phyloP scores from a whole-genome alignment of 2,113 vertebrate species.

The Peromyscus maniculatus region DNA sequence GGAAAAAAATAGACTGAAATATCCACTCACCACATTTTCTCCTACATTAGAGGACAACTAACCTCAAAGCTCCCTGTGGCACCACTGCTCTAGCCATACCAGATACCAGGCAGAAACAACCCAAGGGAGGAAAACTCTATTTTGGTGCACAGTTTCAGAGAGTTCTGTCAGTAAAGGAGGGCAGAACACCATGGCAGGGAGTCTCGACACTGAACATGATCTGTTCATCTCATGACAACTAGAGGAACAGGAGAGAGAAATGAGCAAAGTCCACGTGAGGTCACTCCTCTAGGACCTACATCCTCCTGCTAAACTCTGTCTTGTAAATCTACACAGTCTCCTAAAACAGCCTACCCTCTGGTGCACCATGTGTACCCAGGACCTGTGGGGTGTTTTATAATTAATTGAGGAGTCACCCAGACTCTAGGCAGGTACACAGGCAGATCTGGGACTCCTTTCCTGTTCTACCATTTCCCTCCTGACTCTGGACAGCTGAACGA shows the following conservation, averaged over 20 bases:
- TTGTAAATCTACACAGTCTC: not conserved
- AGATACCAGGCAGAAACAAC: not conserved
- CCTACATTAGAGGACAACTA: not conserved
- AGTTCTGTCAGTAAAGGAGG: too few relatives aligned
- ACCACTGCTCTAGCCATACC: not conserved
- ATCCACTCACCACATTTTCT: not conserved
- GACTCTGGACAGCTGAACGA: not conserved
- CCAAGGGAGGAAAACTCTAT: not conserved
- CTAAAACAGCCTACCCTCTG: too few relatives aligned
- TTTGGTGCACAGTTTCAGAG: not conserved
- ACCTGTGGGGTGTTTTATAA: not conserved
- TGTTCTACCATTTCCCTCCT: accelerated
- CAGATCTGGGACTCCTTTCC: not conserved
- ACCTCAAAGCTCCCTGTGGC: not conserved
- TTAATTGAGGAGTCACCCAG: not conserved
- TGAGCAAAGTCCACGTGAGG: not conserved
- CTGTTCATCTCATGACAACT: not conserved
- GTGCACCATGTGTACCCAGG: not conserved
- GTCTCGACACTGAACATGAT: not conserved
- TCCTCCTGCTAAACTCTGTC: not conserved
- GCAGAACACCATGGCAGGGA: not conserved
- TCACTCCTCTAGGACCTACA: accelerated
- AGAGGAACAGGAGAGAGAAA: not conserved
- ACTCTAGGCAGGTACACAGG: not conserved
- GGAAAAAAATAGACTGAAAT: not conserved